Conservation (phyloP, 2,888 invertebrate species). For the Synergus umbraculus region DNA sequence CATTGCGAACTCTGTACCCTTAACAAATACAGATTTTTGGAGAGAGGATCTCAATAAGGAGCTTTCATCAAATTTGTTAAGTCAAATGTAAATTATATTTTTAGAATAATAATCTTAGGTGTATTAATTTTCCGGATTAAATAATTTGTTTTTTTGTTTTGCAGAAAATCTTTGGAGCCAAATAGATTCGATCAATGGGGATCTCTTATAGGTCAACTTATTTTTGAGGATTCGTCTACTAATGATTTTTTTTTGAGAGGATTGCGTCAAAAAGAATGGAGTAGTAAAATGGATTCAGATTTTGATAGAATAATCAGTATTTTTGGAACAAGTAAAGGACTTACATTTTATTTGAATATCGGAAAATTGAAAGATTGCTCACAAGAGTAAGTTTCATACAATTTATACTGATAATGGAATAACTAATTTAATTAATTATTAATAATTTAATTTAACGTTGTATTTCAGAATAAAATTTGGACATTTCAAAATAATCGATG, state of each 20-base stretch:
- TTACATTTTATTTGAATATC: slow-evolving; percentile 16
- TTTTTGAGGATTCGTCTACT: slow-evolving; percentile 75
- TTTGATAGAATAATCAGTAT: neutral
- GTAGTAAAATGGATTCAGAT: slow-evolving; percentile 30
- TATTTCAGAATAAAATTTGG: slow-evolving; percentile 79
- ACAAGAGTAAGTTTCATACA: neutral
- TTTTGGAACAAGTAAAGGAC: slow-evolving; percentile 17
- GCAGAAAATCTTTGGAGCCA: slow-evolving; percentile 75
- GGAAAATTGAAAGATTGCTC: slow-evolving; percentile 15
- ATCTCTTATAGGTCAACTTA: slow-evolving; percentile 80
- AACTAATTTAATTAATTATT: neutral
- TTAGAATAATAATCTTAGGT: slow-evolving; percentile 21
- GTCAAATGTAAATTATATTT: slow-evolving; percentile 78
- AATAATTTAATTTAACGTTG: neutral
- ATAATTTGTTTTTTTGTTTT: slow-evolving; percentile 6
- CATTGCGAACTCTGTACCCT: slow-evolving; percentile 60
- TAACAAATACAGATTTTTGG: slow-evolving; percentile 80
- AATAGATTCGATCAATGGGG: slow-evolving; percentile 84
- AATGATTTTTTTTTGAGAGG: slow-evolving; percentile 79
- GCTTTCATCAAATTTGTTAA: slow-evolving; percentile 50
- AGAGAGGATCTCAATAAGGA: slow-evolving; percentile 74
- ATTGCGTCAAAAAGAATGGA: slow-evolving; percentile 78
- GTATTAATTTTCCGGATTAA: neutral
- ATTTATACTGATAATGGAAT: neutral
- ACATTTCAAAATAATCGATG: slow-evolving; percentile 78